These are phyloP conservation scores for Helicoverpa armigera DNA, from an alignment of 1,140 invertebrate genomes.

Conservation along the genomic window DNA sequence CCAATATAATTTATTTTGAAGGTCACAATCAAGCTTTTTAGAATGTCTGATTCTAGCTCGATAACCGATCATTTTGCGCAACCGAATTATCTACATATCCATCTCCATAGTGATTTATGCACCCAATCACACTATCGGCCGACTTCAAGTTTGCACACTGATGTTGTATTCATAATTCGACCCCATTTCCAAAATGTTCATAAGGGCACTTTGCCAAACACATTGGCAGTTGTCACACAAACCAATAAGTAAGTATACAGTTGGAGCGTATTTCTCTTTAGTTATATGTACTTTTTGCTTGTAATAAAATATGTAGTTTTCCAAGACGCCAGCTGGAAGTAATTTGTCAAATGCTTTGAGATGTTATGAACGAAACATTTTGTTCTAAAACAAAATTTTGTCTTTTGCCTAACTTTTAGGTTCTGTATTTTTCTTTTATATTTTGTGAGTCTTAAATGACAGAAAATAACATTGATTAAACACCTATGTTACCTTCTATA, in stretches of 20 bases:
- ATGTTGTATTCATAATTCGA: neutral
- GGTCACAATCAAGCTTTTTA: no score
- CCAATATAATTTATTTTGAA: no score
- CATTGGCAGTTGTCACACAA: slow-evolving; percentile 10
- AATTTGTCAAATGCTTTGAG: neutral
- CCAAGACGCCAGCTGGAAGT: neutral
- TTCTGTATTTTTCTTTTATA: neutral
- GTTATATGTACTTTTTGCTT: slow-evolving; percentile 2
- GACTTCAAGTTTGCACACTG: neutral
- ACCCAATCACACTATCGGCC: no score
- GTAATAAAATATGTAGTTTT: slow-evolving; percentile 27
- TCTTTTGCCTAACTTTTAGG: no score
- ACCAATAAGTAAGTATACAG: slow-evolving; percentile 2
- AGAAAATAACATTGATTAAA: no score
- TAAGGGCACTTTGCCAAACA: slow-evolving; percentile 18
- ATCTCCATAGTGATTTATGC: no score
- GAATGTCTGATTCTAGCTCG: no score
- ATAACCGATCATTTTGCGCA: no score
- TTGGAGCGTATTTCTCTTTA: no score
- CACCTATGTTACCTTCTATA: no score
- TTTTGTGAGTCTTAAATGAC: neutral
- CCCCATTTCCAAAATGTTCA: neutral
- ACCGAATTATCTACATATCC: no score
- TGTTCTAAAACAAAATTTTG: neutral
- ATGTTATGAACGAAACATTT: slow-evolving; percentile 4